Evolutionary conservation across 2,888 invertebrate species (phyloP).

Genomic region (Tridacna crocea): DNA sequence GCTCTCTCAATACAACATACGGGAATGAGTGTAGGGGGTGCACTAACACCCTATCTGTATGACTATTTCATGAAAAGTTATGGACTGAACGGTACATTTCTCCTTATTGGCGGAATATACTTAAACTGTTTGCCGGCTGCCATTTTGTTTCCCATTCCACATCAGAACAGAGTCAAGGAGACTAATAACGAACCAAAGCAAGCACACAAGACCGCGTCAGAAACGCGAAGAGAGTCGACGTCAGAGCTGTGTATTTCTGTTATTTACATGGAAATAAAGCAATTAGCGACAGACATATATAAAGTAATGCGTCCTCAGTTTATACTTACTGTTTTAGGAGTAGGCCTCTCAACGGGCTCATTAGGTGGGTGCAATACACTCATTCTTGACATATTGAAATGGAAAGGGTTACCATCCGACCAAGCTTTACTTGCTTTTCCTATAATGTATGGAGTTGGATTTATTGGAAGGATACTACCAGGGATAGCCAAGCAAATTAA

Average conservation of each 20-base stretch:
- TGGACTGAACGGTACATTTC: neutral
- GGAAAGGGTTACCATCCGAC: neutral
- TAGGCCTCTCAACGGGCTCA: neutral
- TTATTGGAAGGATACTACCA: neutral
- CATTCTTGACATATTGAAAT: neutral
- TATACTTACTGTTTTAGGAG: neutral
- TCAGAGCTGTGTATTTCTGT: neutral
- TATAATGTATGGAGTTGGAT: neutral
- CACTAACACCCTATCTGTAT: neutral
- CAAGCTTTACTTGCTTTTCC: neutral
- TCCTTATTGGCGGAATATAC: neutral
- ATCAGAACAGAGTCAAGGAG: neutral
- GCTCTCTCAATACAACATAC: constrained; percentile 1
- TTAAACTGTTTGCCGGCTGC: constrained; percentile 5
- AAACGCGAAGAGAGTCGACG: neutral
- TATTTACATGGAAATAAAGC: neutral
- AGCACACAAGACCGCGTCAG: neutral
- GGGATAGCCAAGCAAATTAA: neutral
- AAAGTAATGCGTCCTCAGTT: neutral
- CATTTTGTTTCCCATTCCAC: neutral
- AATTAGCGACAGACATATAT: neutral
- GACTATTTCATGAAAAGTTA: neutral
- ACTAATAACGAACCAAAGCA: neutral
- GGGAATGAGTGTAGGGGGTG: neutral
- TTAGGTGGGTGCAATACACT: neutral